A percentile compares a stretch with the other conserved stretches of the same genome.
Conservation (phyloP, 2,113 vertebrate genomes). For the Ciconia boyciana region DNA sequence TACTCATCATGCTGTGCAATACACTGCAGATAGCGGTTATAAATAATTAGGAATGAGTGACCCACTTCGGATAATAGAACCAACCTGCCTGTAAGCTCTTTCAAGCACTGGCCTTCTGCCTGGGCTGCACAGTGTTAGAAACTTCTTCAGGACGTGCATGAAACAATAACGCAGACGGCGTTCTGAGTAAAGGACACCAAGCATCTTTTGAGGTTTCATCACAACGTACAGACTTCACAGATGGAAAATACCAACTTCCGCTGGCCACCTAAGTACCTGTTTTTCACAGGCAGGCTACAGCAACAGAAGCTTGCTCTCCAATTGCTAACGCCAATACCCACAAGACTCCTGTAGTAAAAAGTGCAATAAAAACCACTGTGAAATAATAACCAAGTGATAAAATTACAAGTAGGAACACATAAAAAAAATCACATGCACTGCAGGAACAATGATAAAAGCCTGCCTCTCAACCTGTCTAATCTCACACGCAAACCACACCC, state of each 20-base stretch:
- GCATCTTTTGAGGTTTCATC: neutral
- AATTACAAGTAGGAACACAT: constrained; percentile 63
- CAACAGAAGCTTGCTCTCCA: neutral
- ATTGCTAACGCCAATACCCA: constrained; percentile 5
- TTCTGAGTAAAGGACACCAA: neutral
- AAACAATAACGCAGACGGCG: neutral
- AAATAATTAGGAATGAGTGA: constrained; percentile 52
- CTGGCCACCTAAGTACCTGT: neutral
- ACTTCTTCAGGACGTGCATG: neutral
- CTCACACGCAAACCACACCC: constrained; percentile 48
- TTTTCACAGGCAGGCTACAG: constrained; percentile 1
- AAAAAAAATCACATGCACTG: constrained; percentile 34
- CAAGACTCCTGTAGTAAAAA: constrained; percentile 48
- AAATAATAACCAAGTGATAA: constrained; percentile 67
- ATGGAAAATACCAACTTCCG: neutral
- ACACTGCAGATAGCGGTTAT: neutral
- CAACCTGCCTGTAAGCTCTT: neutral
- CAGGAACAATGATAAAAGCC: constrained; percentile 54
- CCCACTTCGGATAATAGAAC: neutral
- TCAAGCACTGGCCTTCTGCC: neutral
- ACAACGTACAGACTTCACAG: neutral
- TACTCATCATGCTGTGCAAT: neutral
- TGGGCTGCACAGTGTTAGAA: neutral
- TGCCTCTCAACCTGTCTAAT: constrained; percentile 60
- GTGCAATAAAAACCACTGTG: constrained; percentile 48